A percentile compares a stretch with the other conserved stretches of the same genome.
Evolutionary conservation across 2,113 vertebrate species (phyloP).

Genomic region (Ammodytes marinus): DNA sequence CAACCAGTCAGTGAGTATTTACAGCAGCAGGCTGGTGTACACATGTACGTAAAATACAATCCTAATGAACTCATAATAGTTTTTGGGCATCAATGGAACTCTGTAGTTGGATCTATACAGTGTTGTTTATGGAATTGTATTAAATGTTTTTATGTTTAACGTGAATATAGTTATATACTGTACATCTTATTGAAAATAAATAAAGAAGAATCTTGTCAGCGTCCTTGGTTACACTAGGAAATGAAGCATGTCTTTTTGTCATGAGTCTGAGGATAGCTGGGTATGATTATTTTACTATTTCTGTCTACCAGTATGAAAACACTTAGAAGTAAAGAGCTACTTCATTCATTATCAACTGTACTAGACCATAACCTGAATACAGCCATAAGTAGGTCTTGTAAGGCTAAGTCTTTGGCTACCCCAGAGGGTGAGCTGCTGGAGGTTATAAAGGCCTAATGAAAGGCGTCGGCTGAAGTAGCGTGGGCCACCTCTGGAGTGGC

Average conservation of each 20-base stretch:
- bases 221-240: neutral
- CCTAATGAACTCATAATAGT: neutral
- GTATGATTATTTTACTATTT: neutral
- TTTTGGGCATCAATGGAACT: neutral
- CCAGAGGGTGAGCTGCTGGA: slow-evolving; percentile 25
- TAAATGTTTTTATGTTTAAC: too few relatives aligned
- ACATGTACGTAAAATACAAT: too few relatives aligned
- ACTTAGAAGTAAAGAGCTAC: neutral
- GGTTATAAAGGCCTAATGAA: slow-evolving; percentile 46
- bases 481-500: slow-evolving; percentile 51
- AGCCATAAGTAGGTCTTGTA: neutral
- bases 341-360: neutral
- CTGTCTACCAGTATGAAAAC: neutral
- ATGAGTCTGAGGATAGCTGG: neutral
- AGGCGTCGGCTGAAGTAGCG: slow-evolving; percentile 36
- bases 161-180: neutral
- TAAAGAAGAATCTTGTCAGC: neutral
- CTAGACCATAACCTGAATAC: neutral
- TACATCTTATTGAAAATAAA: neutral
- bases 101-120: too few relatives aligned
- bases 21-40: neutral
- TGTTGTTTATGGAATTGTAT: too few relatives aligned
- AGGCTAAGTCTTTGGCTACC: slow-evolving; percentile 24
- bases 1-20: neutral
- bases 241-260: neutral